Conservation (phyloP, 2,888 invertebrate species). For the Baccha elongata region DNA sequence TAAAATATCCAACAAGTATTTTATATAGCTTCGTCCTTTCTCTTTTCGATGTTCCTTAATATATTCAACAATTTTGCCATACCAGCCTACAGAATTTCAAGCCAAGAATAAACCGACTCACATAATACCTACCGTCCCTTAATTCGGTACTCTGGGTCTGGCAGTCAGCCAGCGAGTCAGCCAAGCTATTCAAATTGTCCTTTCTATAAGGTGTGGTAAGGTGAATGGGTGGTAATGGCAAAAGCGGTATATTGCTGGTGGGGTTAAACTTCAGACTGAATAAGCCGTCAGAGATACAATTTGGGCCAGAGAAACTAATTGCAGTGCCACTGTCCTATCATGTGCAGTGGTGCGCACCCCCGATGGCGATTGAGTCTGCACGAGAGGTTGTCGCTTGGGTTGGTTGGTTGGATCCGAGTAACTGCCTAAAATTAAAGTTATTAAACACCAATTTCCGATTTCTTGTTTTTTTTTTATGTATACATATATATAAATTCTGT, state of each 20-base stretch:
- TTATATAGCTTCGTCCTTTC: neutral
- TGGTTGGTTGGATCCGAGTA: slow-evolving; percentile 7
- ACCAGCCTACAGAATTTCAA: slow-evolving; percentile 38
- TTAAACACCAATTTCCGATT: slow-evolving; percentile 72
- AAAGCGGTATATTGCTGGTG: slow-evolving; percentile 1
- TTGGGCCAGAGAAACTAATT: slow-evolving; percentile 65
- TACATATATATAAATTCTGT: neutral
- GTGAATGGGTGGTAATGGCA: neutral
- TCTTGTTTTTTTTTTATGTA: slow-evolving; percentile 26
- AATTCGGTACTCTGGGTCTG: neutral
- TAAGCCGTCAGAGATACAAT: slow-evolving; percentile 65
- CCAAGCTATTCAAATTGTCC: slow-evolving; percentile 56
- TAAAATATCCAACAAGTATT: slow-evolving; percentile 28
- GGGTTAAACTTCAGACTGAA: slow-evolving; percentile 64
- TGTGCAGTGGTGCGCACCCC: slow-evolving; percentile 71
- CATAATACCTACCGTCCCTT: slow-evolving; percentile 11
- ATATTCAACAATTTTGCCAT: slow-evolving; percentile 55
- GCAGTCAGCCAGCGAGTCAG: slow-evolving; percentile 23
- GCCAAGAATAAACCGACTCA: neutral
- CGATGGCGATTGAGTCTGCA: slow-evolving; percentile 59
- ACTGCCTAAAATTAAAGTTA: slow-evolving; percentile 72
- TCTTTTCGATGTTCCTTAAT: slow-evolving; percentile 28
- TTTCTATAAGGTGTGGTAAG: slow-evolving; percentile 29
- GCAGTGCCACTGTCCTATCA: slow-evolving; percentile 63
- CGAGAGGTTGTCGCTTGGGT: slow-evolving; percentile 11